A percentile compares a stretch with the other conserved stretches of the same genome.
Conservation (phyloP, 2,113 vertebrate species). For the Pomatostomus ruficeps region DNA sequence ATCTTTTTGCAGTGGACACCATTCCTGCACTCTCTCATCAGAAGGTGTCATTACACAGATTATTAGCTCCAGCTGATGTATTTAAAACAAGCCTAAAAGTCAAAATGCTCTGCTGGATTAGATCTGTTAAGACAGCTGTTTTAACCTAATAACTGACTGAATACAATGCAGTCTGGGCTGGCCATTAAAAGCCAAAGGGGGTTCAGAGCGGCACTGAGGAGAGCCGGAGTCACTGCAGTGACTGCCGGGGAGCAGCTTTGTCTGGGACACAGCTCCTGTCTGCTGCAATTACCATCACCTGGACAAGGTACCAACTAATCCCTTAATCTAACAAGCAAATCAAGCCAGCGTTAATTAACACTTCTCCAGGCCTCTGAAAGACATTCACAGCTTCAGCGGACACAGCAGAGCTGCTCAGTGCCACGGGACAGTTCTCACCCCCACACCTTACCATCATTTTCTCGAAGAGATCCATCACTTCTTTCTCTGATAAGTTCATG, state of each 20-base stretch:
- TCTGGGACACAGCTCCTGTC: neutral
- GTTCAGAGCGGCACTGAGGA: neutral
- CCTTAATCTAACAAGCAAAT: neutral
- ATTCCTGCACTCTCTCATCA: neutral
- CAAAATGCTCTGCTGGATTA: neutral
- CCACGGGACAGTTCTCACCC: neutral
- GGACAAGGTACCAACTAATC: neutral
- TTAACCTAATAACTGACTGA: neutral
- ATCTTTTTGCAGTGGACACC: neutral
- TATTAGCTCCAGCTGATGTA: neutral
- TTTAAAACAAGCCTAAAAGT: neutral
- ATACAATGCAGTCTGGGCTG: neutral
- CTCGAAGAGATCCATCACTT: slow-evolving; percentile 96
- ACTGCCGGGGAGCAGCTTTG: neutral
- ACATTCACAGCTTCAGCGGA: neutral
- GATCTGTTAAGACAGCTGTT: neutral
- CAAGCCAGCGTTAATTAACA: neutral
- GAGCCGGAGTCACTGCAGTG: neutral
- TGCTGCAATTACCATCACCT: neutral
- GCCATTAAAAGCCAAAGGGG: neutral
- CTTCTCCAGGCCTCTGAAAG: neutral
- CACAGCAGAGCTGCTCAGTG: neutral
- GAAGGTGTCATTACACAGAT: neutral
- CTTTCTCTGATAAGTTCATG: slow-evolving; percentile 94
- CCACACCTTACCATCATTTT: slow-evolving; percentile 95